Conservation (phyloP, 1,140 invertebrate genomes). For the Pseudomyrmex dendroicus region DNA sequence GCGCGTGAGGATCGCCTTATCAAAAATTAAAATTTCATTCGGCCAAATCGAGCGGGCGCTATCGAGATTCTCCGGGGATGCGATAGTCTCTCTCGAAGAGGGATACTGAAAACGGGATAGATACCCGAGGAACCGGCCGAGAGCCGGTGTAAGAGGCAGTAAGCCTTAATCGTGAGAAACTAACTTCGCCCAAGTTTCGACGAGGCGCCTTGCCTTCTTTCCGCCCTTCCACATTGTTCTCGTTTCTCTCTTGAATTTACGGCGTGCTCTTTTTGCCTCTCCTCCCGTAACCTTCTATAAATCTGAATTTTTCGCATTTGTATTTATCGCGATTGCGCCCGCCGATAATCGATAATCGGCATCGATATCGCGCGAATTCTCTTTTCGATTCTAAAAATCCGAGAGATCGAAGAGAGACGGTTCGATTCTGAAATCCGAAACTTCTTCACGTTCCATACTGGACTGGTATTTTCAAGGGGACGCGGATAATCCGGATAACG, state of each 20-base stretch:
- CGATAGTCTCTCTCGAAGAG: conserved; percentile 47
- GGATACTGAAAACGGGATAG: conserved; percentile 59
- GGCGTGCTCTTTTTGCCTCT: conserved; percentile 26
- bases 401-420: conserved; percentile 2
- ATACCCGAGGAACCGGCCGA: conserved; percentile 28
- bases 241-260: conserved; percentile 63
- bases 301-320: conserved; percentile 57
- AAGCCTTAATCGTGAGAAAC: conserved; percentile 74
- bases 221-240: conserved; percentile 8
- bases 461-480: conserved; percentile 61
- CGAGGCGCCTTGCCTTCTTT: conserved; percentile 3
- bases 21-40: conserved; percentile 85
- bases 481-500: conserved; percentile 75
- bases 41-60: conserved; percentile 68
- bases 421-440: conserved; percentile 39
- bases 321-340: conserved; percentile 56
- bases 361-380: conserved; percentile 2
- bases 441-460: conserved; percentile 33
- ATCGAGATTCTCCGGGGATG: conserved; percentile 66
- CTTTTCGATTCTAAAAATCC: conserved; percentile 22
- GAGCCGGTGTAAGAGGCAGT: conserved; percentile 30
- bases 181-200: conserved; percentile 71
- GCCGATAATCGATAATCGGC: conserved; percentile 48
- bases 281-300: conserved; percentile 37
- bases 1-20: conserved; percentile 76